phyloP scores from a whole-genome alignment of 2,888 invertebrate genomes.

The Plusia festucae region DNA sequence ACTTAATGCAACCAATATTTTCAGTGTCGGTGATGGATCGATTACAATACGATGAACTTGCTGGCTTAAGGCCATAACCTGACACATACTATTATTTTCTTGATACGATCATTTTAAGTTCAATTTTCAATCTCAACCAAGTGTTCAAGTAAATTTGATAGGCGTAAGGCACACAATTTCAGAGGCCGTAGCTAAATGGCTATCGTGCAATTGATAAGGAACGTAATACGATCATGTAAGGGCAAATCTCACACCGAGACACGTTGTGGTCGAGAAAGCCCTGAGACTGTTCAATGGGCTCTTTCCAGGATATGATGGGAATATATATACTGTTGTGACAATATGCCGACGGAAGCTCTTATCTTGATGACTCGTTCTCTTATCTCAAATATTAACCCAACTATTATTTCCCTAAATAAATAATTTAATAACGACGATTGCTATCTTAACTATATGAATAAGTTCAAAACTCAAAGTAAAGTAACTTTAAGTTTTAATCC shows the following conservation, averaged over 20 bases:
- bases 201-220: slow-evolving; percentile 1
- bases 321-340: not conserved
- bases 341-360: not conserved
- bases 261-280: not conserved
- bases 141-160: not conserved
- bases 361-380: slow-evolving; percentile 16
- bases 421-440: too few species aligned
- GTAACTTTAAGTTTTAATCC: too few species aligned
- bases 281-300: not conserved
- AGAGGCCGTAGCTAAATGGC: not conserved
- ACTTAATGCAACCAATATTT: not conserved
- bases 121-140: not conserved
- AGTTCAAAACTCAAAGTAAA: too few species aligned
- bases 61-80: too few species aligned
- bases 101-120: too few species aligned
- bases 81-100: too few species aligned
- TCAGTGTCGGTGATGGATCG: not conserved
- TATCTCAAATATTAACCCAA: too few species aligned
- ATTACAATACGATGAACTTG: not conserved
- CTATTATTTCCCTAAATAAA: too few species aligned
- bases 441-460: too few species aligned
- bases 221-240: not conserved
- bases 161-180: not conserved
- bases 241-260: not conserved
- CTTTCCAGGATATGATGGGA: not conserved